phyloP scores from a whole-genome alignment of 2,888 invertebrate genomes.

The Scelioninae gen. 1 region DNA sequence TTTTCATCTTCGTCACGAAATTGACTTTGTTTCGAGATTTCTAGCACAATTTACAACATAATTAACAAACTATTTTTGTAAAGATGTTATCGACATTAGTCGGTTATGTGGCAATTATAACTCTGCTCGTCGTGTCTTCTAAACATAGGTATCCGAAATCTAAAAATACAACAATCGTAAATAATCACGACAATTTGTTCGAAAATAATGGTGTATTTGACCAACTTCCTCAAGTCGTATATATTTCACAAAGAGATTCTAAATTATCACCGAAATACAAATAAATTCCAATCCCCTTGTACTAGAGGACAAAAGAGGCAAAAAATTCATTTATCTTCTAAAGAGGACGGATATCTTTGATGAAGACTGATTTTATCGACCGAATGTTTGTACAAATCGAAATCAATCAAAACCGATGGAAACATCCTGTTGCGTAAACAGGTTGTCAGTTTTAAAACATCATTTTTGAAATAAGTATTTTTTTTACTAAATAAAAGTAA shows the following conservation, averaged over 20 bases:
- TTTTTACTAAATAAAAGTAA: not conserved
- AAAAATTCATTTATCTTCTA: not conserved
- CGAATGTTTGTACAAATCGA: not conserved
- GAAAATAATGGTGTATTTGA: constrained; percentile 55
- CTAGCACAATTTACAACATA: constrained; percentile 24
- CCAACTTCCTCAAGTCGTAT: constrained; percentile 34
- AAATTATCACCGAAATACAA: not conserved
- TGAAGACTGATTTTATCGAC: not conserved
- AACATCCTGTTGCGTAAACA: constrained; percentile 8
- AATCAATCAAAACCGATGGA: constrained; percentile 11
- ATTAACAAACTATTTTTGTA: constrained; percentile 47
- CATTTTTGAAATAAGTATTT: not conserved
- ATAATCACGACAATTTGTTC: constrained; percentile 61
- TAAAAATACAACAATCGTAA: constrained; percentile 54
- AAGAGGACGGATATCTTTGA: not conserved
- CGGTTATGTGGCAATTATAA: constrained; percentile 46
- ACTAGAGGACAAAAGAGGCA: too few species aligned
- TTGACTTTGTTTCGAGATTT: constrained; percentile 1
- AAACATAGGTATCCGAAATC: constrained; percentile 49
- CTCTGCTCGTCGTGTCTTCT: constrained; percentile 44
- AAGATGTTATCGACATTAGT: constrained; percentile 55
- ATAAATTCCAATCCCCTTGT: not conserved
- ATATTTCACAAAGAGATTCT: constrained; percentile 18
- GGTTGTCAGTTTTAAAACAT: not conserved
- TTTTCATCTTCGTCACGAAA: too few species aligned